Evolutionary conservation across 2,113 vertebrate species (phyloP).

Genomic region (Bufo gargarizans): DNA sequence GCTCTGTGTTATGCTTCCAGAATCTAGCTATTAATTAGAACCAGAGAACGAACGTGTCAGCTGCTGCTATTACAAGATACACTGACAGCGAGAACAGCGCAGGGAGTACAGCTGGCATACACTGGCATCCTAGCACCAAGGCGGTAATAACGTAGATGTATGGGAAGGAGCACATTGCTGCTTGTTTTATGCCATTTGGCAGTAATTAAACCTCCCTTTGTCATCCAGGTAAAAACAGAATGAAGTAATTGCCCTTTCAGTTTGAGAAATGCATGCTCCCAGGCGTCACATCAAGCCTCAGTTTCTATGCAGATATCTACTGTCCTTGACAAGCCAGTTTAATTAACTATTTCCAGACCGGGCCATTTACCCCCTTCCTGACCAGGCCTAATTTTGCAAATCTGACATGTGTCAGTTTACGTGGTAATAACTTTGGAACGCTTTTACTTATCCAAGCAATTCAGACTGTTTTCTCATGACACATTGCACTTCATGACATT

Average conservation of each 20-base stretch:
- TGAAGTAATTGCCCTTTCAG: neutral
- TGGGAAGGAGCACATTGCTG: neutral
- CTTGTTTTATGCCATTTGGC: neutral
- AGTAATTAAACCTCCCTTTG: neutral
- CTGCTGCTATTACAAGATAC: slow-evolving; percentile 23
- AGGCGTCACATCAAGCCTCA: neutral
- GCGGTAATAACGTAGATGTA: neutral
- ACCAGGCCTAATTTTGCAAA: too few relatives aligned
- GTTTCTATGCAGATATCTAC: neutral
- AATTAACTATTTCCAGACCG: neutral
- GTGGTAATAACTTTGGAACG: too few relatives aligned
- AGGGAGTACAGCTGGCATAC: slow-evolving; percentile 10
- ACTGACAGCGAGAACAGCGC: neutral
- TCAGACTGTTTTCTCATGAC: too few relatives aligned
- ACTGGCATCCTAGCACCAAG: neutral
- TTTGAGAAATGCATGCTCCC: neutral
- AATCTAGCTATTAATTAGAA: slow-evolving; percentile 14
- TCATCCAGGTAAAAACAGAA: neutral
- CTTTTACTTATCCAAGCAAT: too few relatives aligned
- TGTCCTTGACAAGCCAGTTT: neutral
- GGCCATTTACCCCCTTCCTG: too few relatives aligned
- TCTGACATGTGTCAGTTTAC: too few relatives aligned
- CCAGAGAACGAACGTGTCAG: neutral
- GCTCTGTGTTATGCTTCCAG: neutral
- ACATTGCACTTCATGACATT: too few relatives aligned